phyloP scores from a whole-genome alignment of 2,888 invertebrate genomes.

The Seira sanloemensis region DNA sequence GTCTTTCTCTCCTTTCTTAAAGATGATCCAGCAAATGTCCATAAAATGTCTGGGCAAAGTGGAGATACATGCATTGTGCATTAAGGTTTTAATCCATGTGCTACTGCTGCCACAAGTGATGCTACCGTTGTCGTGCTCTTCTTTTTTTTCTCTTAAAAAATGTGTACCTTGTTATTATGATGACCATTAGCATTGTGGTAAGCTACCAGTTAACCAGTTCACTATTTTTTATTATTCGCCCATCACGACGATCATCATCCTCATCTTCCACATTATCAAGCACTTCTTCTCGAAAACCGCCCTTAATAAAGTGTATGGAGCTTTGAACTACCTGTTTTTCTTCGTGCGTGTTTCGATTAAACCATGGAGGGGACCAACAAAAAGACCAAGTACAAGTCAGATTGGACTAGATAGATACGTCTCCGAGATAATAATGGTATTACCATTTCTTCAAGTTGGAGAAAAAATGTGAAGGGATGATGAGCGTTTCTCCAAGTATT shows the following conservation, averaged over 20 bases:
- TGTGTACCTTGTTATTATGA: background rate
- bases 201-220: constrained; percentile 38
- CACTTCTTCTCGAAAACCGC: background rate
- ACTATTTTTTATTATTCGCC: constrained; percentile 29
- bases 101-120: constrained; percentile 13
- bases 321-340: constrained; percentile 3
- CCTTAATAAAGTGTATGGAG: background rate
- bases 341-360: constrained; percentile 2
- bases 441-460: background rate
- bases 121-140: constrained; percentile 6
- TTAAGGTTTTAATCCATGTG: constrained; percentile 6
- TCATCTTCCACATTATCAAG: background rate
- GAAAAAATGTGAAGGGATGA: background rate
- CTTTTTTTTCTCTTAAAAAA: background rate
- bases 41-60: constrained; percentile 3
- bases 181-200: constrained; percentile 10
- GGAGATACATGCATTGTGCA: background rate
- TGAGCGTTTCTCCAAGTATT: background rate
- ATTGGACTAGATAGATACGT: constrained; percentile 40
- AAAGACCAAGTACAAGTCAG: background rate
- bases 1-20: background rate
- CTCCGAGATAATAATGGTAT: constrained; percentile 23
- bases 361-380: background rate
- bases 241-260: background rate
- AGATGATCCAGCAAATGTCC: background rate